These are phyloP conservation scores for Stegostoma tigrinum DNA, from an alignment of 2,113 vertebrate species.

Conservation along the genomic window DNA sequence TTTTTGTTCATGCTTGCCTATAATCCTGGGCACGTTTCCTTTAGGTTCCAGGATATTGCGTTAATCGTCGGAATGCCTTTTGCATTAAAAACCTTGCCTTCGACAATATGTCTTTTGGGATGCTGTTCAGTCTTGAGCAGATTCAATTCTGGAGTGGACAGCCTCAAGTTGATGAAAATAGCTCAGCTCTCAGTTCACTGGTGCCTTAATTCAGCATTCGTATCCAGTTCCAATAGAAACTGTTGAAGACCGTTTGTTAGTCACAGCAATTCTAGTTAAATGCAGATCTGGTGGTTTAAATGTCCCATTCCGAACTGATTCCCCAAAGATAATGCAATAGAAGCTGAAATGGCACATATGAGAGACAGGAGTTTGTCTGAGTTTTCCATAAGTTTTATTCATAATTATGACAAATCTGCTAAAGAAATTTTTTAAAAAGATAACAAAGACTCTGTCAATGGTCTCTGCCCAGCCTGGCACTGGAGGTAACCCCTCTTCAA, in stretches of 20 bases:
- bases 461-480: background rate
- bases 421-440: background rate
- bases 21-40: background rate
- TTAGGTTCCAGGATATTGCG: background rate
- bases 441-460: background rate
- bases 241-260: background rate
- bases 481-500: too few relatives aligned
- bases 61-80: background rate
- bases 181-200: slow-evolving; percentile 2
- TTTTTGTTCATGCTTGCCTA: background rate
- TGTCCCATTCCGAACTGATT: background rate
- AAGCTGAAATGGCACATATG: background rate
- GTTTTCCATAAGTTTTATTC: background rate
- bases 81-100: background rate
- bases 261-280: slow-evolving; percentile 34
- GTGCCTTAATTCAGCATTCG: background rate
- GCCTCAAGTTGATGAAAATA: slow-evolving; percentile 4
- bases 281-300: slow-evolving; percentile 36
- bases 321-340: background rate
- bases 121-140: background rate
- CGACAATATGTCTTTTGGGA: background rate
- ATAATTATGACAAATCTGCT: background rate
- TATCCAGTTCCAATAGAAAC: slow-evolving; percentile 24
- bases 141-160: background rate
- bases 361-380: too few relatives aligned